Evolutionary conservation across 1,140 invertebrate species (phyloP), one percentile per base, ranked within the genome.

Genomic region (Notospermus geniculatus): DNA sequence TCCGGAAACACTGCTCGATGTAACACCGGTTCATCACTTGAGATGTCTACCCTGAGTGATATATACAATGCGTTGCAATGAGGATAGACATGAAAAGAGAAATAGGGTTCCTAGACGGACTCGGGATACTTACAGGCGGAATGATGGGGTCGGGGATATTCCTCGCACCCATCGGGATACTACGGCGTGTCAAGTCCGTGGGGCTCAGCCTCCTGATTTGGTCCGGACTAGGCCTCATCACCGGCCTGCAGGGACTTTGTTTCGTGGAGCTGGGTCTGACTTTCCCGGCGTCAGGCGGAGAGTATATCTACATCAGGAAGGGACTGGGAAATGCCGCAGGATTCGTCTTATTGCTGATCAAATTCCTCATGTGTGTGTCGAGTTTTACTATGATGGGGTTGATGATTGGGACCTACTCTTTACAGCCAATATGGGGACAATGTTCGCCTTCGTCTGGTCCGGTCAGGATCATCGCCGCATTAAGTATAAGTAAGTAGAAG

Each of bases 251-350:
- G 59, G 73, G 71, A 0, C 58, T 76, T 41, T 75, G 73, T 45
- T 75, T 73, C 53, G 93, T 93, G 0, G 95, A 97, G 86, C 83
- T 97, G 57, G 94, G 94, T 87, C 85, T 91, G 81, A 86, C 88
- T 30, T 94, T 97, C 64, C 89, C 91, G 1, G 93, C 93, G 77
- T 94, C 91, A 22, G 95, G 95, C 13, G 95, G 94, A 5, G 94
- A 97, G 84, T 97, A 97, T 78, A 91, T 91, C 0, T 97, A 97
- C 73, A 92, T 97, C n/a, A 25, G 28, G 22, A 19, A 54, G 28
- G 62, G 57, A 30, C 60, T 61, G 39, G 66, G 68, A n/a, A 29
- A 54, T 17, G 57, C 59, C 32, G 22, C 60, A 1, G 69, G 41
- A 13, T 70, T 70, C 45, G 27, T 36, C 15, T 36, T 36, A 15